phyloP scores from a whole-genome alignment of 2,113 vertebrate species.

The Actinemys pallida region DNA sequence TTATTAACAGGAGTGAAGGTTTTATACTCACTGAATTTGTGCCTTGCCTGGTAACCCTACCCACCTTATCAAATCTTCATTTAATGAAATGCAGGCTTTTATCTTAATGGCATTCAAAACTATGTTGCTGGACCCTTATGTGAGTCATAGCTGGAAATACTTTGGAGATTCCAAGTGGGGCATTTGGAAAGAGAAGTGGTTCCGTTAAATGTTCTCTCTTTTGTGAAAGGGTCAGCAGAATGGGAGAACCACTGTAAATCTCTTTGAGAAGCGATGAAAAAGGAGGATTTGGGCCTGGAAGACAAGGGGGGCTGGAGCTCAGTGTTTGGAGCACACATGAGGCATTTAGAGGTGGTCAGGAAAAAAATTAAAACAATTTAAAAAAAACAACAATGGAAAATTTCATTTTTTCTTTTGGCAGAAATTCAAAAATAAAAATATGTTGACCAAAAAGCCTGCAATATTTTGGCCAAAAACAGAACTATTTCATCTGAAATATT shows the following conservation, averaged over 20 bases:
- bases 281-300: neutral
- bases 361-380: no score
- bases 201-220: slow-evolving; percentile 61
- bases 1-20: slow-evolving; percentile 71
- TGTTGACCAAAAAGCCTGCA: neutral
- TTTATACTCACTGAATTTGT: slow-evolving; percentile 67
- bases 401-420: neutral
- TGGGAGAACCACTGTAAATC: slow-evolving; percentile 62
- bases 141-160: slow-evolving; percentile 64
- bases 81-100: slow-evolving; percentile 75
- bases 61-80: slow-evolving; percentile 58
- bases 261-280: slow-evolving; percentile 42
- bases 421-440: neutral
- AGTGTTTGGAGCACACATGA: neutral
- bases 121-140: slow-evolving; percentile 54
- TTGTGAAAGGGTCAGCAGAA: slow-evolving; percentile 57
- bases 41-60: slow-evolving; percentile 65
- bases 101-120: slow-evolving; percentile 62
- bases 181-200: slow-evolving; percentile 44
- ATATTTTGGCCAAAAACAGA: neutral
- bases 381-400: neutral
- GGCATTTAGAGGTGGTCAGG: neutral
- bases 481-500: neutral
- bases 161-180: slow-evolving; percentile 54
- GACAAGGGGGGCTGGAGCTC: neutral